These are phyloP conservation scores for Trachelus troglodyta DNA, from an alignment of 2,888 invertebrate genomes.

Conservation along the genomic window DNA sequence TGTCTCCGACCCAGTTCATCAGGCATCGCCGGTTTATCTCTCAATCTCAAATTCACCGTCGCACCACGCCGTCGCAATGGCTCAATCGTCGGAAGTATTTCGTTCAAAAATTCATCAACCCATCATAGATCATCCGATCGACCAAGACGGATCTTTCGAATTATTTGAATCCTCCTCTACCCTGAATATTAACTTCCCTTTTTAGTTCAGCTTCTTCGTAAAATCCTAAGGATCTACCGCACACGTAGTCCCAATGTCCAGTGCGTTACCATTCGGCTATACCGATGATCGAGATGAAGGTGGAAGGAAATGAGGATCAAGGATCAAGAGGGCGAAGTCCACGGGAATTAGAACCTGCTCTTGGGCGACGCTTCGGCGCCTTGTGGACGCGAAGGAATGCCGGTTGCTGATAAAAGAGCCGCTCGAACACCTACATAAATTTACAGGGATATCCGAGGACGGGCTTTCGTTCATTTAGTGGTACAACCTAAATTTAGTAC, in stretches of 20 bases:
- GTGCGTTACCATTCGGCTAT: neutral
- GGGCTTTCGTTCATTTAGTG: constrained; percentile 61
- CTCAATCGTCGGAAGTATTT: neutral
- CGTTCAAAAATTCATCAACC: neutral
- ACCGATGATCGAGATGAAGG: neutral
- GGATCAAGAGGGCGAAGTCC: constrained; percentile 28
- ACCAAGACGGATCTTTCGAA: neutral
- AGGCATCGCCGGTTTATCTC: neutral
- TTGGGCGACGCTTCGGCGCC: constrained; percentile 63
- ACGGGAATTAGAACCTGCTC: constrained; percentile 66
- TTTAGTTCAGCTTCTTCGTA: neutral
- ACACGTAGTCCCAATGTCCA: neutral
- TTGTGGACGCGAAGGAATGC: constrained; percentile 62
- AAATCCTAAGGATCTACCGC: neutral
- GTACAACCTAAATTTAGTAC: constrained; percentile 62
- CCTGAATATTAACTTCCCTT: neutral
- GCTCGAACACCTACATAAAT: constrained; percentile 66
- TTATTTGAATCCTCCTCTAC: neutral
- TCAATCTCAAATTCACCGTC: neutral
- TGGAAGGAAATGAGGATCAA: constrained; percentile 12
- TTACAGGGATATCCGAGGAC: constrained; percentile 51
- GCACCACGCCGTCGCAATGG: neutral
- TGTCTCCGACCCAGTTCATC: neutral
- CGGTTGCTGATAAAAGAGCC: constrained; percentile 64
- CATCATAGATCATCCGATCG: neutral